Conservation (phyloP, 2,797 vertebrate species). For the Lates japonicus region DNA sequence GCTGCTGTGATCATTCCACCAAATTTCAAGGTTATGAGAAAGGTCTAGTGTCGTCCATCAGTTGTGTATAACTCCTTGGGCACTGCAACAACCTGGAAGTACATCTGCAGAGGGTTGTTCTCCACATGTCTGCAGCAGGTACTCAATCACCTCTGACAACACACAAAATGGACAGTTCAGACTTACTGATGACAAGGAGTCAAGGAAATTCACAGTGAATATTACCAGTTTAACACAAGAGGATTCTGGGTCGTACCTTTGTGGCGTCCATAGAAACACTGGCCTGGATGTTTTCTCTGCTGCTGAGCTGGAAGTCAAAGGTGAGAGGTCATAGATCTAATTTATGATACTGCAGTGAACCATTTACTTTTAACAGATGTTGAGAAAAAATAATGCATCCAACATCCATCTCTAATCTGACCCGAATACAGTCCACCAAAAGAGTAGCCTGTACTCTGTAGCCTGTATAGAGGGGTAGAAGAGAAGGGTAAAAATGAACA, state of each 20-base stretch:
- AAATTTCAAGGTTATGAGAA: conserved; percentile 2
- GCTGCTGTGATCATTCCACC: conserved; percentile 45
- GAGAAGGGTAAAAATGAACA: not conserved
- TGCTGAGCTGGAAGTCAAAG: conserved; percentile 40
- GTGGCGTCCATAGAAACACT: conserved; percentile 38
- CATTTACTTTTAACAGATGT: not conserved
- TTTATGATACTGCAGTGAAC: not conserved
- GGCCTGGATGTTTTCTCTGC: conserved; percentile 48
- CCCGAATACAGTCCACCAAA: conserved; percentile 16
- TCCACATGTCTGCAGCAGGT: conserved; percentile 40
- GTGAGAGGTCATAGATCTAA: conserved; percentile 23
- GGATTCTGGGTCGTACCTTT: conserved; percentile 70
- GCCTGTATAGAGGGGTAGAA: too few relatives aligned
- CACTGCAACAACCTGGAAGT: conserved; percentile 41
- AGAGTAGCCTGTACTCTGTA: too few relatives aligned
- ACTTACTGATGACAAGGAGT: not conserved
- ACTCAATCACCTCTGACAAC: fast-evolving
- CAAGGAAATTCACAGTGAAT: conserved; percentile 47
- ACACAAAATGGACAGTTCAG: not conserved
- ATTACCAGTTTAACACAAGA: conserved; percentile 38
- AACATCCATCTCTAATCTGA: conserved; percentile 1
- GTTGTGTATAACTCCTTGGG: conserved; percentile 34
- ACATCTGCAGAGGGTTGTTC: conserved; percentile 57
- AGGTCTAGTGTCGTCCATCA: conserved; percentile 43
- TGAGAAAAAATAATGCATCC: not conserved